These are phyloP conservation scores for Mormyrus iriodes DNA, from an alignment of 2,113 vertebrate species.

Conservation along the genomic window DNA sequence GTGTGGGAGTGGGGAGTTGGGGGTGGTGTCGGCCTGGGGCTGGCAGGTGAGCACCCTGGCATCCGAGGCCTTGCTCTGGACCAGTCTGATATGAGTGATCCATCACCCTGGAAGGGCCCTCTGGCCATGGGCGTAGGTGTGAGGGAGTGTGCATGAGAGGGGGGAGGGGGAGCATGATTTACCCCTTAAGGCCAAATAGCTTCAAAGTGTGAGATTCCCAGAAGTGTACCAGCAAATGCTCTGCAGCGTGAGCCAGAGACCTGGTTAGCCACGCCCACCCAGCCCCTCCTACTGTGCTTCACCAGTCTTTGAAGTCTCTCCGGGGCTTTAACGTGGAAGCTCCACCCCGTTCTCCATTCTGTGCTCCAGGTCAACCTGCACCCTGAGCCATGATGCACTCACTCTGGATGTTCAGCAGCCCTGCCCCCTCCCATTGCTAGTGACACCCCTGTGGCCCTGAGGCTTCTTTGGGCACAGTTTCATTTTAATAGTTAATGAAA, in stretches of 20 bases:
- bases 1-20: no score
- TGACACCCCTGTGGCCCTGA: no score
- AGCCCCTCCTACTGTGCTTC: constrained; percentile 68
- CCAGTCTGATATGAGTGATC: background rate
- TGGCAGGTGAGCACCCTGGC: background rate
- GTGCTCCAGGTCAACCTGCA: background rate
- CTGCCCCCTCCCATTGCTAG: rapidly evolving
- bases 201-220: constrained; percentile 93
- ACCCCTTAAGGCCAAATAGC: constrained; percentile 92
- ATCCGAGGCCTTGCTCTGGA: background rate
- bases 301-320: constrained; percentile 81
- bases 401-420: background rate
- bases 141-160: background rate
- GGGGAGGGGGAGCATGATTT: constrained; percentile 73
- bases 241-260: constrained; percentile 78
- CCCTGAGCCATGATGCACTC: background rate
- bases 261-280: constrained; percentile 86
- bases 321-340: constrained; percentile 78
- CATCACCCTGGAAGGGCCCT: constrained; percentile 53
- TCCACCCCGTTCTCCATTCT: constrained; percentile 59
- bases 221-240: constrained; percentile 73
- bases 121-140: constrained; percentile 15
- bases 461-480: background rate
- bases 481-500: background rate
- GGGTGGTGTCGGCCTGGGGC: background rate